A percentile compares a stretch with the other conserved stretches of the same genome.
These are phyloP conservation scores for Dolomedes plantarius DNA, from an alignment of 2,888 invertebrate species.

Conservation along the genomic window DNA sequence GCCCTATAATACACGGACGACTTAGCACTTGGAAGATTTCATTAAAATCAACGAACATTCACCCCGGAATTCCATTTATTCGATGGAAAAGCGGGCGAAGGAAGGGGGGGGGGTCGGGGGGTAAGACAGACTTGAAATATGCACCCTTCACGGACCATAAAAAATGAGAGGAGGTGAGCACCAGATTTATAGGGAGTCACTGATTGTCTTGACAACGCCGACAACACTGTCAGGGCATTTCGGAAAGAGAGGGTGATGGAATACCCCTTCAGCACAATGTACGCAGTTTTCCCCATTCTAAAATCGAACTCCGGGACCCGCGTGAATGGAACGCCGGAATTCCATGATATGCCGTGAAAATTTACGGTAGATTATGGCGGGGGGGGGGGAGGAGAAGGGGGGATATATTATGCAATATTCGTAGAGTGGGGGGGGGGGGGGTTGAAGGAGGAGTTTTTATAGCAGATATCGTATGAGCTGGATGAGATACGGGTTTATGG, in stretches of 20 bases:
- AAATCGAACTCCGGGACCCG: neutral
- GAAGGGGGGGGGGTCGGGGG: neutral
- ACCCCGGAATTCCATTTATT: neutral
- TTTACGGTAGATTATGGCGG: neutral
- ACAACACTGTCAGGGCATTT: neutral
- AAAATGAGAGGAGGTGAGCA: neutral
- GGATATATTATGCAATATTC: neutral
- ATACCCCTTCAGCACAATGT: neutral
- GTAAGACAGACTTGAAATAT: neutral
- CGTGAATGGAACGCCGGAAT: neutral
- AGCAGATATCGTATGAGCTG: neutral
- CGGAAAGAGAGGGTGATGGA: neutral
- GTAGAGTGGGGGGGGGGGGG: neutral
- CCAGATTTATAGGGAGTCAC: neutral
- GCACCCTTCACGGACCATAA: neutral
- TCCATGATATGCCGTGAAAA: neutral
- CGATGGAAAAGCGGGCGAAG: neutral
- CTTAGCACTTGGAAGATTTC: neutral
- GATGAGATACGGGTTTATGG: neutral
- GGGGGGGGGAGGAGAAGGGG: neutral
- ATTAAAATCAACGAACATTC: conserved; percentile 5
- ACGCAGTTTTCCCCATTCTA: too few relatives aligned
- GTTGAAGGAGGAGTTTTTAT: neutral
- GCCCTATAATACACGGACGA: neutral
- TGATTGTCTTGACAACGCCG: neutral